Evolutionary conservation across 2,888 invertebrate genomes (phyloP).

Genomic region (Pseudoips prasinana): DNA sequence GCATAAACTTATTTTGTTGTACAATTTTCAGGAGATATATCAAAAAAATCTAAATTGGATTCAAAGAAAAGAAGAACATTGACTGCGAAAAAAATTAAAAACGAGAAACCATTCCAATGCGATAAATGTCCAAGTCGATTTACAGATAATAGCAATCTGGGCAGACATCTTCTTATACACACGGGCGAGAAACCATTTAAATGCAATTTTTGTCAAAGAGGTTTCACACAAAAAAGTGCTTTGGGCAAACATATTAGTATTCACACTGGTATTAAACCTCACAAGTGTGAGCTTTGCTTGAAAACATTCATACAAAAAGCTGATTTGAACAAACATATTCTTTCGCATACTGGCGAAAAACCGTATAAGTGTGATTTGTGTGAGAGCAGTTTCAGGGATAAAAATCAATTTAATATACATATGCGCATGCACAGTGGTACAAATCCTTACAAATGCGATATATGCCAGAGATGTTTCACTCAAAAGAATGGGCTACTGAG

Average conservation of each 20-base stretch:
- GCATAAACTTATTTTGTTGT: too few species aligned
- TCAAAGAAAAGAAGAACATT: too few species aligned
- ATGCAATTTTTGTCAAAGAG: neutral
- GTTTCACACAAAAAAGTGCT: neutral
- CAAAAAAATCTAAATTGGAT: too few species aligned
- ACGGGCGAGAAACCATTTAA: neutral
- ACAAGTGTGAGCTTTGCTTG: neutral
- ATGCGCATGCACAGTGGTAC: neutral
- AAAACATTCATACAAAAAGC: neutral
- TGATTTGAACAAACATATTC: neutral
- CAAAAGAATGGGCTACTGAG: neutral
- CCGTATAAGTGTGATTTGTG: neutral
- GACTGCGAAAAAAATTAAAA: too few species aligned
- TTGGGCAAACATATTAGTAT: neutral
- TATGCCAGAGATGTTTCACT: neutral
- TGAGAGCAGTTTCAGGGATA: neutral
- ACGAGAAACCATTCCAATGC: too few species aligned
- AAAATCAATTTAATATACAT: neutral
- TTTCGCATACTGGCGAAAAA: slow-evolving; percentile 1
- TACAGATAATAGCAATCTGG: neutral
- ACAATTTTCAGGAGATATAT: too few species aligned
- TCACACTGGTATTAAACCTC: neutral
- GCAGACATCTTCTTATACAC: neutral
- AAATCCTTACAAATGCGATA: neutral
- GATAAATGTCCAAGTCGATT: too few species aligned